These are phyloP conservation scores for Dicyrtomina minuta DNA, from an alignment of 2,888 invertebrate species.

Conservation along the genomic window DNA sequence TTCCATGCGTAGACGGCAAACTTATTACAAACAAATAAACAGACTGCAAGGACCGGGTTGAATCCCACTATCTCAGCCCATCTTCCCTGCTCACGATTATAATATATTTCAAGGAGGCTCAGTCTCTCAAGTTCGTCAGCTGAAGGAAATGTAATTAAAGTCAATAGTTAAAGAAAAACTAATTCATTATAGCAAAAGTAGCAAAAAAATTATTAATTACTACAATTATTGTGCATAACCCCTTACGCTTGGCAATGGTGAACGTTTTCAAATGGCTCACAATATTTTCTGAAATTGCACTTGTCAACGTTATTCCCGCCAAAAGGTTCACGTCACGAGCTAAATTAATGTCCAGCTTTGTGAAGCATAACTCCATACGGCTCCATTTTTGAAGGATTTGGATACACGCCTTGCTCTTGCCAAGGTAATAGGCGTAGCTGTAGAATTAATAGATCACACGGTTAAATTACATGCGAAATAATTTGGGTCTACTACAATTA, in stretches of 20 bases:
- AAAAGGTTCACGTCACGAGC: constrained; percentile 14
- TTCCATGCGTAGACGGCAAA: constrained; percentile 24
- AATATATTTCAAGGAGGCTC: constrained; percentile 9
- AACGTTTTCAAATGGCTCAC: constrained; percentile 23
- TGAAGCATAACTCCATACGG: background rate
- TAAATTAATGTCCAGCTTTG: background rate
- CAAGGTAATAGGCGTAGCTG: constrained; percentile 19
- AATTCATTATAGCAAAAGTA: no score
- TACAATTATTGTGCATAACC: no score
- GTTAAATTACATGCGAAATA: no score
- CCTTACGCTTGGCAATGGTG: background rate
- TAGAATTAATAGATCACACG: no score
- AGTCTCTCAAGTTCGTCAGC: no score
- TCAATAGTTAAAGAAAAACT: no score
- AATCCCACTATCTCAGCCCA: constrained; percentile 15
- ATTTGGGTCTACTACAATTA: no score
- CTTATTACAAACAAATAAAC: constrained; percentile 21
- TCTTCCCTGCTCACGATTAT: constrained; percentile 1
- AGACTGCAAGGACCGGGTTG: constrained; percentile 4
- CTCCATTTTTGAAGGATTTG: constrained; percentile 14
- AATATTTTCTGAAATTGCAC: constrained; percentile 25
- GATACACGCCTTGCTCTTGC: background rate
- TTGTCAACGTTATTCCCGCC: constrained; percentile 8
- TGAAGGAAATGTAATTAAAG: no score
- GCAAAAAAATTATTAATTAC: no score